Evolutionary conservation across 2,113 vertebrate genomes (phyloP), one percentile per base, ranked within the genome.

Genomic region (Phaethornis superciliosus): DNA sequence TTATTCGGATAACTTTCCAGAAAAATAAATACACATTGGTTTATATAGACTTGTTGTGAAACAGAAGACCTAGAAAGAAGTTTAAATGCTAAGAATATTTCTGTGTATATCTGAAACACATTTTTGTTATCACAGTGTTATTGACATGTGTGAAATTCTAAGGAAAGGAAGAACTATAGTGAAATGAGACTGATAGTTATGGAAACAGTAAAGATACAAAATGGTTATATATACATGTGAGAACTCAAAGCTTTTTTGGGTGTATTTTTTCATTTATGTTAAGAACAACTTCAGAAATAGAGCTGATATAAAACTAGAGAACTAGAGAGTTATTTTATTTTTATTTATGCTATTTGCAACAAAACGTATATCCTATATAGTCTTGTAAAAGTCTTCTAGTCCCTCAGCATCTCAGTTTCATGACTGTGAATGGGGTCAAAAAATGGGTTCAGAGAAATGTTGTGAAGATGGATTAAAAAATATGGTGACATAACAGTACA

Each of bases 31-130:
- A 81, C n/a, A 72, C 21, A 42, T 17, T 84, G 40, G 49, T 75
- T 94, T 87, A 79, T 68, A 68, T 75, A 81, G 62, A 58, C 15
- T 71, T 74, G 54, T 65, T 95, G 78, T 47, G 78, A 92, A 89
- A 91, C 67, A 72, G 44, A 85, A 84, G 49, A 51, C 62, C 40
- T 82, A 63, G 54, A 58, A 85, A 69, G 32, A 28, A 82, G 84
- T 92, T 81, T 42, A 56, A 79, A 72, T 44, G 46, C 37, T 72
- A 60, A 56, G 35, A 44, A 62, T 1, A 5, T 87, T 92, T 79
- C 78, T 8, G 15, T 72, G 26, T 65, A 7, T 40, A 26, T 60
- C 58, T 63, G 62, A 91, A 92, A 79, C 24, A 22, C 11, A 37
- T 80, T 64, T 60, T 82, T 88, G n/a, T 16, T 60, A 49, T 30